Evolutionary conservation across 1,140 invertebrate species (phyloP).

Genomic region (Mya arenaria): DNA sequence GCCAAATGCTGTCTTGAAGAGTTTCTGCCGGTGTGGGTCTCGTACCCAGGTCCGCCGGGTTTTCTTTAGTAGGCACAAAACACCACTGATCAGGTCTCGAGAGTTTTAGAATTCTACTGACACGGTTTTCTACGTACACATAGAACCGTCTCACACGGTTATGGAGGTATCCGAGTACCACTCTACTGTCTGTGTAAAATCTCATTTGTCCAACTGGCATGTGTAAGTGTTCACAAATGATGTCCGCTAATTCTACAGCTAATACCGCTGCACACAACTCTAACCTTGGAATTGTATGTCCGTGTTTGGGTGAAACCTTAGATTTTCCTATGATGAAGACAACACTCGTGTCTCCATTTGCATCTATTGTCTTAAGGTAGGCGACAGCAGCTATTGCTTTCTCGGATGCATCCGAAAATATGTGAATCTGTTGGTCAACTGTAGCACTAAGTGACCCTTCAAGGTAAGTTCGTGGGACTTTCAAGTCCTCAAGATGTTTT

Average conservation of each 20-base stretch:
- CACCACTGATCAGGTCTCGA: slow-evolving; percentile 33
- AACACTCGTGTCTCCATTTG: not conserved
- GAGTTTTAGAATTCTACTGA: slow-evolving; percentile 6
- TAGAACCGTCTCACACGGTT: slow-evolving; percentile 38
- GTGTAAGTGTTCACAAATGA: not conserved
- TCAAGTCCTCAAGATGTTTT: not conserved
- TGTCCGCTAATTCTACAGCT: slow-evolving; percentile 25
- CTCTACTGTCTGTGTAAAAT: slow-evolving; percentile 36
- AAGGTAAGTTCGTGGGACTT: slow-evolving; percentile 37
- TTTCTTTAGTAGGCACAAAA: slow-evolving; percentile 26
- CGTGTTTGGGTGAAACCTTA: slow-evolving; percentile 3
- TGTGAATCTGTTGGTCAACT: slow-evolving; percentile 27
- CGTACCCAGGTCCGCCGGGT: slow-evolving; percentile 48
- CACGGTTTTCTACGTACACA: slow-evolving; percentile 39
- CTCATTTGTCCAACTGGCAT: not conserved
- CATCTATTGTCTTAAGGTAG: slow-evolving; percentile 14
- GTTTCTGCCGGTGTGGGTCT: not conserved
- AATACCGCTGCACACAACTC: slow-evolving; percentile 48
- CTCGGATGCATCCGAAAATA: slow-evolving; percentile 60
- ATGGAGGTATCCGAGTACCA: slow-evolving; percentile 31
- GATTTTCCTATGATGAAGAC: slow-evolving; percentile 19
- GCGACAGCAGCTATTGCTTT: slow-evolving; percentile 49
- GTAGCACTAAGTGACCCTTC: slow-evolving; percentile 1
- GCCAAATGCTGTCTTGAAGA: not conserved
- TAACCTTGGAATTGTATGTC: slow-evolving; percentile 34